phyloP scores from a whole-genome alignment of 1,140 invertebrate genomes.

The Aporrectodea caliginosa region DNA sequence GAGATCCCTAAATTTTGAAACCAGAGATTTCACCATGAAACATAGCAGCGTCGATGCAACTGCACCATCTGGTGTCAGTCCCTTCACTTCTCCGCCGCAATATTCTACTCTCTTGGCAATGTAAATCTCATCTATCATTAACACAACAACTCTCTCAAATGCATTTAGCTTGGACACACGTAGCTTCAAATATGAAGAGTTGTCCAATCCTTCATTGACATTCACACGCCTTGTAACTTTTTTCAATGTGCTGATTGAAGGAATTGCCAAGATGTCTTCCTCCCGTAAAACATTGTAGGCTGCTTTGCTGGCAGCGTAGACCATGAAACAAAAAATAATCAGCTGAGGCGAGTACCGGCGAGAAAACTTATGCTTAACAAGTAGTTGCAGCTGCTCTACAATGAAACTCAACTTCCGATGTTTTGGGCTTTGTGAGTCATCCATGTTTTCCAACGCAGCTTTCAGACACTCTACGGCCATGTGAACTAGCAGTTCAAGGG shows the following conservation, averaged over 20 bases:
- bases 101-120: conserved; percentile 5
- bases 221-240: background rate
- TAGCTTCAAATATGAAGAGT: background rate
- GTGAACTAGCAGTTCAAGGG: background rate
- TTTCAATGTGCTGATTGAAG: background rate
- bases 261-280: background rate
- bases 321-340: background rate
- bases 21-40: conserved; percentile 10
- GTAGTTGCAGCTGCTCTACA: background rate
- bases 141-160: background rate
- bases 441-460: background rate
- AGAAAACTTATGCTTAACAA: background rate
- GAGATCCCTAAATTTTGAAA: background rate
- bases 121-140: conserved; percentile 11
- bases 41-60: conserved; percentile 2
- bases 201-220: background rate
- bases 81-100: background rate
- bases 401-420: background rate
- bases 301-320: background rate
- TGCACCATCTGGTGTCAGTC: background rate
- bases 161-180: background rate
- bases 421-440: background rate
- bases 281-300: background rate
- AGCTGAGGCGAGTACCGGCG: background rate
- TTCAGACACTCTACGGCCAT: background rate